Evolutionary conservation across 2,113 vertebrate species (phyloP).

Genomic region (Elephantulus edwardii): DNA sequence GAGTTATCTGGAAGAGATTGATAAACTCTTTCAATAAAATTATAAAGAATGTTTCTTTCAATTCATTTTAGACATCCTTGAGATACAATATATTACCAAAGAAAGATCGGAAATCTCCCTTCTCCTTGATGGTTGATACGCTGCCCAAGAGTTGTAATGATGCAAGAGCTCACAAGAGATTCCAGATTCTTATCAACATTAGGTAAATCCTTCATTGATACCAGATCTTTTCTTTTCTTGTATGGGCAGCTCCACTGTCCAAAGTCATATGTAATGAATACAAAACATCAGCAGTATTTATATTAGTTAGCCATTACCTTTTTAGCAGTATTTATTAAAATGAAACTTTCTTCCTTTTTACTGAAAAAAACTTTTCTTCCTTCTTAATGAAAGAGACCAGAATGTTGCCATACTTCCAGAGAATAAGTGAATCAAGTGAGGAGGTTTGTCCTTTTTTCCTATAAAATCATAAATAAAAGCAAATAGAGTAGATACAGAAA

Average conservation of each 20-base stretch:
- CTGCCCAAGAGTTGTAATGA: slow-evolving; percentile 46
- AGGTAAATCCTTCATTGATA: slow-evolving; percentile 72
- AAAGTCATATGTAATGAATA: background rate
- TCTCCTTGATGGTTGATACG: slow-evolving; percentile 65
- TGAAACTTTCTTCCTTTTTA: slow-evolving; percentile 25
- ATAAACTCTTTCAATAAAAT: background rate
- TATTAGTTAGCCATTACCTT: too few species aligned
- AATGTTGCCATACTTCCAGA: background rate
- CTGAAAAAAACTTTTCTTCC: slow-evolving; percentile 1
- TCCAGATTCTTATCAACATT: slow-evolving; percentile 80
- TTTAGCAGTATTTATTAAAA: background rate
- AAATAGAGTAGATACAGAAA: background rate
- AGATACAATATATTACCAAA: slow-evolving; percentile 81
- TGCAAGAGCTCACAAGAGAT: slow-evolving; percentile 58
- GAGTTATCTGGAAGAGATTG: background rate
- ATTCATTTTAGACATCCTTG: slow-evolving; percentile 80
- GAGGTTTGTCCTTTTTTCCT: too few species aligned
- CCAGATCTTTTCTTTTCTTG: background rate
- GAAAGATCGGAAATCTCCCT: slow-evolving; percentile 55
- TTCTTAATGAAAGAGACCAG: background rate
- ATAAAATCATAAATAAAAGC: background rate
- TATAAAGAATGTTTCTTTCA: background rate
- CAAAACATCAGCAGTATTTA: background rate
- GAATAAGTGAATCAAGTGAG: background rate
- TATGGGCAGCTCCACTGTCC: background rate